Conservation (phyloP, 1,140 invertebrate species). For the Drosophila athabasca region DNA sequence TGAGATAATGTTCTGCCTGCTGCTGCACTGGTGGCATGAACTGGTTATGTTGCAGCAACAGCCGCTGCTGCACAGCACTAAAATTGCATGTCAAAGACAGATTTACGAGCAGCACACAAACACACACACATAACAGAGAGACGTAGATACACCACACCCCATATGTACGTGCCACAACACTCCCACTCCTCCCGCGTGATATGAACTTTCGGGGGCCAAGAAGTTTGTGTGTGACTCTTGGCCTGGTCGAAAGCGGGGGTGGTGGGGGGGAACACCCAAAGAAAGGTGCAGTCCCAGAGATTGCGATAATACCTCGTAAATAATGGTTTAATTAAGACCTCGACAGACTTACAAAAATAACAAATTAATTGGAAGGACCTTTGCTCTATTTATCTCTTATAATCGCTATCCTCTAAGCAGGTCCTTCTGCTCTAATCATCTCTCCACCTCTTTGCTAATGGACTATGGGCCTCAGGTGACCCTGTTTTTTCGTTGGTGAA, state of each 20-base stretch:
- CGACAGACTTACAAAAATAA: conserved; percentile 61
- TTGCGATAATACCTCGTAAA: conserved; percentile 67
- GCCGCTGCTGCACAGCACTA: conserved; percentile 59
- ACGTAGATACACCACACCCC: neutral
- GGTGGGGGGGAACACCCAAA: conserved; percentile 12
- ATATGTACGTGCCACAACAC: conserved; percentile 8
- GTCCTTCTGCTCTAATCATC: neutral
- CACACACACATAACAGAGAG: neutral
- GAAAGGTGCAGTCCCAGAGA: conserved; percentile 41
- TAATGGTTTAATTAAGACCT: conserved; percentile 77
- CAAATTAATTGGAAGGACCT: conserved; percentile 68
- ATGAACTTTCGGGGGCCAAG: conserved; percentile 47
- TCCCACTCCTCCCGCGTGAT: conserved; percentile 70
- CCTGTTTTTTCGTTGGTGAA: conserved; percentile 3
- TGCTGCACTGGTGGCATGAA: conserved; percentile 25
- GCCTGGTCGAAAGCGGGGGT: conserved; percentile 6
- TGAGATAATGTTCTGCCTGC: conserved; percentile 58
- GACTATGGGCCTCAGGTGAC: conserved; percentile 26
- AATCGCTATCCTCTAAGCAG: no score
- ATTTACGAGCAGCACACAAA: conserved; percentile 61
- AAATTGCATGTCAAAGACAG: conserved; percentile 82
- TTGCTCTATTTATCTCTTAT: neutral
- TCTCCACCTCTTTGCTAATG: conserved; percentile 17
- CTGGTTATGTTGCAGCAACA: conserved; percentile 64
- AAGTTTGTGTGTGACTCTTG: conserved; percentile 51